phyloP scores from a whole-genome alignment of 2,113 vertebrate species.

The Brachyhypopomus gauderio region DNA sequence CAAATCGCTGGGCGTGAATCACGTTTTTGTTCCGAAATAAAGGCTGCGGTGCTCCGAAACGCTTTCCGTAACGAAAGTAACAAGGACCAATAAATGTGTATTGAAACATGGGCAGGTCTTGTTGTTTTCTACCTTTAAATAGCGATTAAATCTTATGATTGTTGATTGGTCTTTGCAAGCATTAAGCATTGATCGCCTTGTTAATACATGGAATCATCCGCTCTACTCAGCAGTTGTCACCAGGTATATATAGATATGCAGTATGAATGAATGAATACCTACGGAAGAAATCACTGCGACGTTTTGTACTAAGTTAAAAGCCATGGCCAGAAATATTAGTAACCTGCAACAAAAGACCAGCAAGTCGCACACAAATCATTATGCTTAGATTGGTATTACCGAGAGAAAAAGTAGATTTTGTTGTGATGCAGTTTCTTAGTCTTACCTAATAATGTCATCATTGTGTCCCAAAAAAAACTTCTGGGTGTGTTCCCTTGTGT shows the following conservation, averaged over 20 bases:
- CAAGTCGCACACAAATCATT: no score
- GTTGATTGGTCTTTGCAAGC: neutral
- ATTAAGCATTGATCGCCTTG: conserved; percentile 3
- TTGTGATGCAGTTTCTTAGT: neutral
- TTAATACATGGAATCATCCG: neutral
- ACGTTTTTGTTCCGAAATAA: no score
- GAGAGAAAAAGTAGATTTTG: neutral
- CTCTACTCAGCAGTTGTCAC: neutral
- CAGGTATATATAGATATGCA: no score
- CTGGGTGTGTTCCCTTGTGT: conserved; percentile 94
- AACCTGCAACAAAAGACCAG: no score
- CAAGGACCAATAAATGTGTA: neutral
- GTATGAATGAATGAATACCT: neutral
- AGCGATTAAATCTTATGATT: neutral
- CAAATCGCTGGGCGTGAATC: neutral
- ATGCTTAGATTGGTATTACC: no score
- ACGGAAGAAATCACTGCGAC: neutral
- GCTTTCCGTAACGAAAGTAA: no score
- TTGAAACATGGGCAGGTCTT: neutral
- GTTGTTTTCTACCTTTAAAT: neutral
- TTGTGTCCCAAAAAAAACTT: conserved; percentile 99
- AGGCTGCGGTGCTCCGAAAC: no score
- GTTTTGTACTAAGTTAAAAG: no score
- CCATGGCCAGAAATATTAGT: no score
- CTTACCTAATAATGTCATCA: conserved; percentile 98